Percentiles rank a stretch among this genome's conserved stretches.
These are phyloP conservation scores for Diplodus sargus DNA, from an alignment of 2,797 vertebrate genomes.

Conservation along the genomic window DNA sequence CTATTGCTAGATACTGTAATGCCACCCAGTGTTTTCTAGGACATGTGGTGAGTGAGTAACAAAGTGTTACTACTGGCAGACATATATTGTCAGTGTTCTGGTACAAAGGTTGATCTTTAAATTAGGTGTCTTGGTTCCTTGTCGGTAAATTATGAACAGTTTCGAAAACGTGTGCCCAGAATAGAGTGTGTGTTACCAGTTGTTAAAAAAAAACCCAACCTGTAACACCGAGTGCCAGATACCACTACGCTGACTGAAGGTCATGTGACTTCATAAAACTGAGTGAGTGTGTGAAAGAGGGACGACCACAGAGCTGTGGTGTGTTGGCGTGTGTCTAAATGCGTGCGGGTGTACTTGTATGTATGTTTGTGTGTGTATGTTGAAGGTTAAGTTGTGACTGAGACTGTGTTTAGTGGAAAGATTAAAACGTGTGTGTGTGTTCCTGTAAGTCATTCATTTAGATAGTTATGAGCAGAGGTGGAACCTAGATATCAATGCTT, in stretches of 20 bases:
- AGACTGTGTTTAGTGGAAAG: constrained; percentile 42
- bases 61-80: not conserved
- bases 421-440: constrained; percentile 1
- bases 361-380: constrained; percentile 3
- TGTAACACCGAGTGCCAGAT: not conserved
- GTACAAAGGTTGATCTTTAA: not conserved
- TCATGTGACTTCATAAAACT: constrained; percentile 39
- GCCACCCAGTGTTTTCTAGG: not conserved
- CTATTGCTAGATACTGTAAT: not conserved
- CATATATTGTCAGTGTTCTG: not conserved
- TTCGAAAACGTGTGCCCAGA: not conserved
- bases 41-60: no score
- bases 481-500: not conserved
- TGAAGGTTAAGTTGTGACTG: constrained; percentile 19
- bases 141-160: not conserved
- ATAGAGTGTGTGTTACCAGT: not conserved
- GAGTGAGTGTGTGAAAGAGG: constrained; percentile 28
- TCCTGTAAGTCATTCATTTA: constrained; percentile 35
- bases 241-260: constrained; percentile 1
- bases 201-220: not conserved
- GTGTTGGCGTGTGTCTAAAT: constrained; percentile 7
- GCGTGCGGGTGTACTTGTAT: not conserved
- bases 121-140: not conserved
- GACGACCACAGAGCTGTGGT: constrained; percentile 37
- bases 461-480: not conserved